Evolutionary conservation across 2,113 vertebrate species (phyloP), one percentile per base, ranked within the genome.

Genomic region (Lepidothrix coronata): DNA sequence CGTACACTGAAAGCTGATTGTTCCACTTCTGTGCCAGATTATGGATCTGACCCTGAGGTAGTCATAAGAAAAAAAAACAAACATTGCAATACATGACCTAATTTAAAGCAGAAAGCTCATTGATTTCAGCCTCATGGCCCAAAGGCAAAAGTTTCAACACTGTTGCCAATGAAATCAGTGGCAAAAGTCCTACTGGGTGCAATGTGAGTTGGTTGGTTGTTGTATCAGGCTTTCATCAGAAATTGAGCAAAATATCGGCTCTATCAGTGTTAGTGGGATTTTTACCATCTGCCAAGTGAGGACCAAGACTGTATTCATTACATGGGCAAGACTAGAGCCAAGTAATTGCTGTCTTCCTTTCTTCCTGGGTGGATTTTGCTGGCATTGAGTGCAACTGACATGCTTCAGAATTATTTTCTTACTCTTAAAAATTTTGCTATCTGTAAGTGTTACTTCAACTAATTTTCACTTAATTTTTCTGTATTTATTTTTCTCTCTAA

Each of bases 61-160:
- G 41, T 55, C 59, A 48, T 18, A 71, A 77, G 12, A 41, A 43
- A 77, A 58, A n/a, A 12, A 33, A 46, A 21, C 44, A 68, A 83
- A 41, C 78, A 62, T 18, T 58, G 49, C 44, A 95, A 78, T 73
- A 61, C 39, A 46, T 94, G 91, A 94, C 95, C 91, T 90, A 91
- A 80, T 93, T 96, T 93, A 85, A 83, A 89, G 75, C 35, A 85
- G 85, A 88, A 83, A 73, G 24, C 77, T 82, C 84, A 95, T 93
- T 83, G 94, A 96, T 89, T 95, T 70, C 78, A 80, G 71, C 27
- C 17, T 83, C 67, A 58, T 2, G 4, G 77, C 89, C 87, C 58
- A 88, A 62, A 77, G 91, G 94, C 84, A 89, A 73, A 66, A 79
- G 27, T 78, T 55, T 80, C 58, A 82, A 39, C n/a, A 20, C 14